Evolutionary conservation across 2,797 vertebrate species (phyloP).

Genomic region (Chrysocyon brachyurus): DNA sequence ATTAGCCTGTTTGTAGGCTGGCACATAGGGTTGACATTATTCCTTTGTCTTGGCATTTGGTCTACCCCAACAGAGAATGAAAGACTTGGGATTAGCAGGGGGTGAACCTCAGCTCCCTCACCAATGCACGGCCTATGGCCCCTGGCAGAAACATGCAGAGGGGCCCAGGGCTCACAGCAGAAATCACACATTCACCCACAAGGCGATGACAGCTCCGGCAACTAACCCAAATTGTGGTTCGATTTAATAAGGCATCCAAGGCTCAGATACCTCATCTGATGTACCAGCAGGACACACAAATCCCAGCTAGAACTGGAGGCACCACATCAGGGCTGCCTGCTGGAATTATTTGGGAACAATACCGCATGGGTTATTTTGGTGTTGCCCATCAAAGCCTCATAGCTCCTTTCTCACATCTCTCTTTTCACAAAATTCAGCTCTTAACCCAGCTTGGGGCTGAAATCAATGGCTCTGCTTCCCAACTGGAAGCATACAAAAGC

Average conservation of each 20-base stretch:
- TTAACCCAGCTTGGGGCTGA: slow-evolving; percentile 16
- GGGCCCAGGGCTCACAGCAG: slow-evolving; percentile 11
- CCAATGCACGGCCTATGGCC: neutral
- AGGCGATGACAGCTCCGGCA: neutral
- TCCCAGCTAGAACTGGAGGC: neutral
- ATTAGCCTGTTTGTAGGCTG: slow-evolving; percentile 50
- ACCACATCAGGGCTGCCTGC: slow-evolving; percentile 54
- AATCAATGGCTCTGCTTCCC: neutral
- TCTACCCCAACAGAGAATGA: slow-evolving; percentile 7
- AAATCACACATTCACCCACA: neutral
- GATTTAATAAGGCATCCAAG: slow-evolving; percentile 26
- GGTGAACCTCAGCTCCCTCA: neutral
- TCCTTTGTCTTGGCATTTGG: slow-evolving; percentile 62
- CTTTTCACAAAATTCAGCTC: slow-evolving; percentile 34
- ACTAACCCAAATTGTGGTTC: slow-evolving; percentile 46
- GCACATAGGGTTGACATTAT: neutral
- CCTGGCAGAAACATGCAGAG: neutral
- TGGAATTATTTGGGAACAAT: neutral
- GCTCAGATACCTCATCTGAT: slow-evolving; percentile 13
- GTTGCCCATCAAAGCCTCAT: neutral
- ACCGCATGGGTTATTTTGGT: neutral
- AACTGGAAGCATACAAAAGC: neutral
- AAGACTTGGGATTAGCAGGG: slow-evolving; percentile 55
- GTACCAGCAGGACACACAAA: neutral
- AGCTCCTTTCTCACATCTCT: neutral